A percentile compares a stretch with the other conserved stretches of the same genome.
Conservation (phyloP, 2,888 invertebrate species). For the Eupithecia abbreviata region DNA sequence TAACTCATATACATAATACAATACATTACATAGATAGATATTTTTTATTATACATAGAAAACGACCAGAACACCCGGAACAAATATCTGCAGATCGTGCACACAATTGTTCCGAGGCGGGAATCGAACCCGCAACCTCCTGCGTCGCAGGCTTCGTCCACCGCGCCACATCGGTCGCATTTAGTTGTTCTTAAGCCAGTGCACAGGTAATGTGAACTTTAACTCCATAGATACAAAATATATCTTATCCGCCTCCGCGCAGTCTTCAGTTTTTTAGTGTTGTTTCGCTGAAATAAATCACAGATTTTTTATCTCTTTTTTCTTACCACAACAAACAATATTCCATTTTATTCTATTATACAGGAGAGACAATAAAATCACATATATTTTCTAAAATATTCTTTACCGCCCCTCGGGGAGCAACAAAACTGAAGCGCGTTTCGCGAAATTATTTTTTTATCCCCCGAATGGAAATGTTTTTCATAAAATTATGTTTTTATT, state of each 20-base stretch:
- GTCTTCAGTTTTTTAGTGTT: not conserved
- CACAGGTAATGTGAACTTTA: not conserved
- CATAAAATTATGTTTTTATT: not conserved
- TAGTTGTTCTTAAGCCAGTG: not conserved
- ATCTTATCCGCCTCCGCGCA: not conserved
- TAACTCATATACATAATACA: no score
- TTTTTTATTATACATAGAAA: no score
- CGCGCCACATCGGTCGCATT: no score
- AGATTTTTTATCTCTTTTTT: not conserved
- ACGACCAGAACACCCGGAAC: no score
- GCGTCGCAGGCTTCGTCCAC: no score
- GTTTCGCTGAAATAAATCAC: not conserved
- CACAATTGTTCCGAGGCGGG: no score
- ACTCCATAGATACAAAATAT: not conserved
- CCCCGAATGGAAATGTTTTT: conserved; percentile 19
- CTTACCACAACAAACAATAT: conserved; percentile 8
- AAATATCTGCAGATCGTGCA: no score
- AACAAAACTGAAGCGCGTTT: conserved; percentile 27
- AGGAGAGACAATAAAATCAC: conserved; percentile 27
- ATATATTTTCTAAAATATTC: conserved; percentile 29
- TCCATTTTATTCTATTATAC: conserved; percentile 20
- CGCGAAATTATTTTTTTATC: conserved; percentile 29
- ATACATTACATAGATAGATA: no score
- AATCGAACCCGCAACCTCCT: no score
- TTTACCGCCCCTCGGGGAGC: conserved; percentile 30